A percentile compares a stretch with the other conserved stretches of the same genome.
Evolutionary conservation across 53 echinoderm and acorn worm genomes (phyloP).

Genomic region (Paracentrotus lividus): DNA sequence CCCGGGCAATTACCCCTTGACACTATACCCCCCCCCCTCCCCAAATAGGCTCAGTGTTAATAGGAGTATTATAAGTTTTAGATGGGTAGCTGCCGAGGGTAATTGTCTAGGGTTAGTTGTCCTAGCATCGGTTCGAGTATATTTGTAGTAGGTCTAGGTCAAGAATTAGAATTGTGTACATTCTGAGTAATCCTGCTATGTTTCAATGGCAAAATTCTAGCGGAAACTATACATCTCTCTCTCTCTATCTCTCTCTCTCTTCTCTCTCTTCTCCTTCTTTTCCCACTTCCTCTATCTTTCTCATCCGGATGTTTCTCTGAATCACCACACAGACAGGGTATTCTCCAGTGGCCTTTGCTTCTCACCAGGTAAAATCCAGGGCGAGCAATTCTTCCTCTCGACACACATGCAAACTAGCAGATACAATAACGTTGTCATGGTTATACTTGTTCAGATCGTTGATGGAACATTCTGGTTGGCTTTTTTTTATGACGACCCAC

Average conservation of each 20-base stretch:
- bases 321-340: neutral
- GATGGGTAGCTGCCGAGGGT: too few relatives aligned
- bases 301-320: neutral
- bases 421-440: neutral
- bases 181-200: neutral
- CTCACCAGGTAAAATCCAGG: neutral
- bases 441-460: neutral
- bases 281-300: neutral
- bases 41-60: too few relatives aligned
- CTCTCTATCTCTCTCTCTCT: constrained; percentile 39
- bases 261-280: neutral
- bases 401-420: neutral
- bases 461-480: too few relatives aligned
- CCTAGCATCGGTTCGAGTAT: too few relatives aligned
- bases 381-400: neutral
- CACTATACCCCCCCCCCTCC: too few relatives aligned
- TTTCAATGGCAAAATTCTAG: neutral
- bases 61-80: too few relatives aligned
- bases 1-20: too few relatives aligned
- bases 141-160: too few relatives aligned
- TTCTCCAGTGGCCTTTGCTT: neutral
- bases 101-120: too few relatives aligned
- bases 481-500: neutral
- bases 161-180: too few relatives aligned
- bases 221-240: too few relatives aligned